Base-by-base conservation (phyloP, 2,113 vertebrate species). In the Euleptes europaea region DNA sequence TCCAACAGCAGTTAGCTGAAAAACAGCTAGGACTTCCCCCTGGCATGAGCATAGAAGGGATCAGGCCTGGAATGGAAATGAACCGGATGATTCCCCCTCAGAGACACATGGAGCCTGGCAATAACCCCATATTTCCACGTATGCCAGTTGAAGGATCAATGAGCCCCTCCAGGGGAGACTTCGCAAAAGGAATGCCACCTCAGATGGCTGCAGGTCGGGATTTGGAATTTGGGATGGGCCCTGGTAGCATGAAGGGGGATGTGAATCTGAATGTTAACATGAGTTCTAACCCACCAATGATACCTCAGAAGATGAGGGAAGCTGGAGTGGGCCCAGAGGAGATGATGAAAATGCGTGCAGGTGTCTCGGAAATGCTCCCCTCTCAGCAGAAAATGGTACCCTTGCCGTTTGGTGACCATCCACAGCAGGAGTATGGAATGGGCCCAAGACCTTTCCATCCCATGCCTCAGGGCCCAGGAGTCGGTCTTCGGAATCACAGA, bases 101-200 rank as follows among this genome's bases (percentile, higher is more conserved):
- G 95, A 97, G 98, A 94, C 97, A 97, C 85, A 96, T 98, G 97
- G 98, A 99, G 93, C 98, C 98, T 35, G 98, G 97, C 38, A 96
- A 70, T 78, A 96, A 95, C 83, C 97, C 97, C 82, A 95, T 99
- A 92, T 99, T 99, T 95, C 98, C 98, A 82, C 98, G 98, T 87
- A 97, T 99, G 96, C 97, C 98, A 0, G 97, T 96, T 9, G 99
- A 99, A 91, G 98, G 98, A 88, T 98, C 98, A 0, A 98, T 99
- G 97, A 99, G 99, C 90, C 99, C 98, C 13, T 98, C 98, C 14
- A 94, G 99, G 92, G 97, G 98, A 15, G 98, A 98, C 84, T 98
- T 98, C 87, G 95, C 97, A 0, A 98, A 98, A 94, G 97, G 97
- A 85, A 95, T 97, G 63, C 95, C 96, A 44, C 95, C 96, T 0